Evolutionary conservation across 1,140 invertebrate species (phyloP).

Genomic region (Aricia agestis): DNA sequence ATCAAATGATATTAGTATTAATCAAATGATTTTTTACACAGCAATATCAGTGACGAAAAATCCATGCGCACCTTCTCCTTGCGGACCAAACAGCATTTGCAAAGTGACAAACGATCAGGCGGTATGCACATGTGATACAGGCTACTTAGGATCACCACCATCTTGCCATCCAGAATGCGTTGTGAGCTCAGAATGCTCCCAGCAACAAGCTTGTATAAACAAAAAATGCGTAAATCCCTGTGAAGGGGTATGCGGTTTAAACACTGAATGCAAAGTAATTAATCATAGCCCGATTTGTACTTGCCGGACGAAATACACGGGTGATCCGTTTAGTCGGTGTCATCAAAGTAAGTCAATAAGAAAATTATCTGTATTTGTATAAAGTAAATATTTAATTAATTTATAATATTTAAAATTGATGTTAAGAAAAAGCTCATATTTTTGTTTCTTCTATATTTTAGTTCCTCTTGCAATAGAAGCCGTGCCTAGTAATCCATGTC

Average conservation of each 20-base stretch:
- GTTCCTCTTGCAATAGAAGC: slow-evolving; percentile 50
- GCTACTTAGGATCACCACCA: slow-evolving; percentile 70
- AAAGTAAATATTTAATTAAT: too few relatives aligned
- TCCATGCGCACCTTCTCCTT: slow-evolving; percentile 86
- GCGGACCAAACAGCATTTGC: slow-evolving; percentile 85
- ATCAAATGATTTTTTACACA: slow-evolving; percentile 23
- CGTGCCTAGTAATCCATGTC: slow-evolving; percentile 76
- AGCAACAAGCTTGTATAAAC: slow-evolving; percentile 67
- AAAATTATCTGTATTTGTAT: too few relatives aligned
- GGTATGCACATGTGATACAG: slow-evolving; percentile 80
- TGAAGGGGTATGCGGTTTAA: slow-evolving; percentile 77
- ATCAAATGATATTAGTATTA: not conserved
- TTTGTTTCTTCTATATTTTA: slow-evolving; percentile 17
- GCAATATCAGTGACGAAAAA: slow-evolving; percentile 58
- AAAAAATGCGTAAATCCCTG: slow-evolving; percentile 78
- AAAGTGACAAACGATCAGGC: slow-evolving; percentile 81
- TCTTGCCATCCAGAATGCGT: slow-evolving; percentile 77
- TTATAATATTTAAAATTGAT: too few relatives aligned
- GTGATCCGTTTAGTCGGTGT: slow-evolving; percentile 78
- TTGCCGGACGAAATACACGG: slow-evolving; percentile 74
- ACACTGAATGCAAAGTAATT: slow-evolving; percentile 77
- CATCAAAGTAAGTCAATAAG: slow-evolving; percentile 39
- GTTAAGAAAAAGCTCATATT: slow-evolving; percentile 35
- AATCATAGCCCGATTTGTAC: slow-evolving; percentile 77
- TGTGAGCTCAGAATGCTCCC: slow-evolving; percentile 72